Percentiles rank a stretch among this genome's conserved stretches.
Evolutionary conservation across 2,797 vertebrate species (phyloP).

Genomic region (Epinephelus coioides): DNA sequence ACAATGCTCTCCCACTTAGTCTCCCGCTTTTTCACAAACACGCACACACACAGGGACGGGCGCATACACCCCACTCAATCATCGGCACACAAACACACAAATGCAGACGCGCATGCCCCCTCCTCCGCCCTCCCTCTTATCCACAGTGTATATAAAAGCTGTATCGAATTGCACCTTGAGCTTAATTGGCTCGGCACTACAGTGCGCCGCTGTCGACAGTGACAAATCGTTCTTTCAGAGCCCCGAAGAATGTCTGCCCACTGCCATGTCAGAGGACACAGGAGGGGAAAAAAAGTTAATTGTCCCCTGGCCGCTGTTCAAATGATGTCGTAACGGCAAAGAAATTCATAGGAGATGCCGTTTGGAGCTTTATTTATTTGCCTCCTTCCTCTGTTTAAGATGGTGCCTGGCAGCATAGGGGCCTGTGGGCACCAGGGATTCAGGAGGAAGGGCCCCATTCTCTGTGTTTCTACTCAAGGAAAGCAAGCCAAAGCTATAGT

Average conservation of each 20-base stretch:
- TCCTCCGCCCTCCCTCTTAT: constrained; percentile 61
- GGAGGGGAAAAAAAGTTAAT: constrained; percentile 80
- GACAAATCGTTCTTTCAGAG: constrained; percentile 87
- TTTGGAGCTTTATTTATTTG: constrained; percentile 80
- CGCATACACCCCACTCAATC: constrained; percentile 66
- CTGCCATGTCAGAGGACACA: constrained; percentile 75
- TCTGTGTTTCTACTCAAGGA: constrained; percentile 48
- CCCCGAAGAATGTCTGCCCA: constrained; percentile 77
- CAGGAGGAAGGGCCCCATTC: constrained; percentile 46
- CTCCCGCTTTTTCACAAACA: constrained; percentile 62
- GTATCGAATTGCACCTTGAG: constrained; percentile 86
- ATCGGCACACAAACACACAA: constrained; percentile 70
- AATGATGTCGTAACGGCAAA: constrained; percentile 78
- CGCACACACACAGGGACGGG: constrained; percentile 37
- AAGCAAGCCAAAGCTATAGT: constrained; percentile 8
- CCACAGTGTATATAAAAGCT: constrained; percentile 85
- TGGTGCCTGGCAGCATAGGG: constrained; percentile 50
- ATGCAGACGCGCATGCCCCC: constrained; percentile 51
- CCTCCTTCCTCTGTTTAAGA: constrained; percentile 73
- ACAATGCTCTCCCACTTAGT: constrained; percentile 77
- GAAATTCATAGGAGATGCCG: constrained; percentile 72
- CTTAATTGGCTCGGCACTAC: constrained; percentile 86
- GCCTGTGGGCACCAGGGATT: constrained; percentile 57
- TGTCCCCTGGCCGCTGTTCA: constrained; percentile 79
- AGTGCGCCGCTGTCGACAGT: constrained; percentile 82